phyloP scores from a whole-genome alignment of 2,888 invertebrate genomes.

The Ectemnius continuus region DNA sequence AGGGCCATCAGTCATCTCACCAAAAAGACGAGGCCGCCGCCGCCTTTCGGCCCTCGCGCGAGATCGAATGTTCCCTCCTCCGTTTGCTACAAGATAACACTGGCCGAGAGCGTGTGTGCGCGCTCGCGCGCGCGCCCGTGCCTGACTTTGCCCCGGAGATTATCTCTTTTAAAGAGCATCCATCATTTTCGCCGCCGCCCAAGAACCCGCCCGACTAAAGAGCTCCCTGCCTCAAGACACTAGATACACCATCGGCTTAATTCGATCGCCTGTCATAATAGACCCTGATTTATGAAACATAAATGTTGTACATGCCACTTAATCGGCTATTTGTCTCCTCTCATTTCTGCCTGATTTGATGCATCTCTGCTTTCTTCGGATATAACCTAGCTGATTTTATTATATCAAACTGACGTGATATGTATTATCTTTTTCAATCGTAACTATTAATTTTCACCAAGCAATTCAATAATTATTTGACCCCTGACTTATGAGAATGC shows the following conservation, averaged over 20 bases:
- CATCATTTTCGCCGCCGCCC: conserved; percentile 32
- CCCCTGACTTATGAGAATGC: neutral
- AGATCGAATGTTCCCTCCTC: conserved; percentile 9
- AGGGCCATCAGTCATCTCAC: conserved; percentile 59
- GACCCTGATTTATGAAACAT: no score
- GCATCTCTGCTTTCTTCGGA: no score
- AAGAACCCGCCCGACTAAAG: neutral
- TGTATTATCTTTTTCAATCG: no score
- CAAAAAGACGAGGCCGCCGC: conserved; percentile 35
- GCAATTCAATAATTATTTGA: neutral
- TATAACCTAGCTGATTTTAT: no score
- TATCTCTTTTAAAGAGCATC: conserved; percentile 33
- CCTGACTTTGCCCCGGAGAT: conserved; percentile 31
- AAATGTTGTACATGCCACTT: no score
- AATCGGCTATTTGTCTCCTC: no score
- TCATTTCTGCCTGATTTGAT: no score
- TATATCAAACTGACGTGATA: no score
- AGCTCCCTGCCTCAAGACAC: neutral
- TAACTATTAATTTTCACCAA: neutral
- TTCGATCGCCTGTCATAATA: no score
- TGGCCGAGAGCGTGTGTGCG: conserved; percentile 22
- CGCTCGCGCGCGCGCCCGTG: no score
- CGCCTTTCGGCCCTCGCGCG: conserved; percentile 5
- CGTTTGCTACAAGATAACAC: conserved; percentile 36
- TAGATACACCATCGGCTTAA: neutral